Base-by-base conservation (phyloP, 2,797 vertebrate genomes). In the Lepus oiostolus region DNA sequence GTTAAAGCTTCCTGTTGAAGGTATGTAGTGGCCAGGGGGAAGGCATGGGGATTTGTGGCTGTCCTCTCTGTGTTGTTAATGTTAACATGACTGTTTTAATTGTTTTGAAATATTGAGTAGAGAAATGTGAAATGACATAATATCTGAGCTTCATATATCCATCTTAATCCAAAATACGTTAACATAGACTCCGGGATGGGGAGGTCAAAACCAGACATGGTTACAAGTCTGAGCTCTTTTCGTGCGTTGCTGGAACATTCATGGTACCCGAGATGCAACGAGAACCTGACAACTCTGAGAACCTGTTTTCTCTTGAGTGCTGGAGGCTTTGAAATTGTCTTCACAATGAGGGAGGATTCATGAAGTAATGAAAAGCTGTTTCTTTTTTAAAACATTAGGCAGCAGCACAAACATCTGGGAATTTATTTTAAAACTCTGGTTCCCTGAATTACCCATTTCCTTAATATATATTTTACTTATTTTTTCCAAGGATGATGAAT, bases 401-500 rank as follows among this genome's bases (percentile, higher is more conserved):
- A 95, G 85, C 22, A 93, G 85, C 82, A 75, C 32, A 87, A 70
- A 95, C 93, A 96, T 95, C 77, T 95, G 93, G 83, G 77, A 90
- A 93, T 95, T 90, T 93, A 94, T 90, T 95, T 84, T 94, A 96
- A 87, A 91, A 65, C 67, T 83, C 47, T 80, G 32, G 50, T 94
- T 96, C 88, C 85, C 82, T 72, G 88, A 95, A 95, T 85, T 88
- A 95, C 26, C 67, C 79, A 83, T 90, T 96, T 95, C 85, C 83
- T 92, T 95, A 90, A 93, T 77, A 92, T 85, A n/a, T 83, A 85
- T 91, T 95, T 95, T 90, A 91, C 70, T 96, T 94, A 92, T 83
- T 96, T 96, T 96, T 92, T 58, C 92, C 88, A 81, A 54, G 63
- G 74, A 80, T 90, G 8, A 91, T 96, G 80, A 68, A 83, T 92